phyloP scores from a whole-genome alignment of 2,113 vertebrate genomes.

The Struthio camelus region DNA sequence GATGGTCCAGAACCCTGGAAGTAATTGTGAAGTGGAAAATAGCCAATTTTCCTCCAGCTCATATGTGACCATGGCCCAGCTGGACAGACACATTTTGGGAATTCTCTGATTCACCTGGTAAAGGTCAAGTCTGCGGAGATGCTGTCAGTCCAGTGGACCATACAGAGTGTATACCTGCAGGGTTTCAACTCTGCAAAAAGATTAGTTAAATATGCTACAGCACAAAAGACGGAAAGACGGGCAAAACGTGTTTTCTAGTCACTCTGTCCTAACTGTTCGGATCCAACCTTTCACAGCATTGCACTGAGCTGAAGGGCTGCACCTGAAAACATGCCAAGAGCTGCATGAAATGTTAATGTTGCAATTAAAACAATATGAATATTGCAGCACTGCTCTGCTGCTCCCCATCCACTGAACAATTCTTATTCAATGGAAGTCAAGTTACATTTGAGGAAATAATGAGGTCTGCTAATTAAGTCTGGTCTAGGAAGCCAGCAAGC shows the following conservation, averaged over 20 bases:
- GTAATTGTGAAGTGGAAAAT: not conserved
- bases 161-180: not conserved
- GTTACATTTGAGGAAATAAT: conserved; percentile 65
- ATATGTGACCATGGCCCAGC: not conserved
- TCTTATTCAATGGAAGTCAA: conserved; percentile 63
- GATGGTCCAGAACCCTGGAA: not conserved
- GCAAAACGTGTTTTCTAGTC: not conserved
- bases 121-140: conserved; percentile 7
- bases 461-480: conserved; percentile 68
- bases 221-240: not conserved
- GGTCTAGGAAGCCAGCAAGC: conserved; percentile 45
- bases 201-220: not conserved
- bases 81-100: not conserved
- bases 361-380: conserved; percentile 74
- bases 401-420: conserved; percentile 66
- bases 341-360: conserved; percentile 71
- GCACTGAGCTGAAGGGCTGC: conserved; percentile 21
- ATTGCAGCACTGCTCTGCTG: conserved; percentile 59
- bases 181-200: not conserved
- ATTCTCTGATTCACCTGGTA: not conserved
- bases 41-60: not conserved
- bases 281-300: conserved; percentile 31
- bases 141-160: not conserved
- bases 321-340: conserved; percentile 61
- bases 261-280: conserved; percentile 23